Conservation (phyloP, 2,113 vertebrate genomes). For the Paramisgurnus dabryanus region DNA sequence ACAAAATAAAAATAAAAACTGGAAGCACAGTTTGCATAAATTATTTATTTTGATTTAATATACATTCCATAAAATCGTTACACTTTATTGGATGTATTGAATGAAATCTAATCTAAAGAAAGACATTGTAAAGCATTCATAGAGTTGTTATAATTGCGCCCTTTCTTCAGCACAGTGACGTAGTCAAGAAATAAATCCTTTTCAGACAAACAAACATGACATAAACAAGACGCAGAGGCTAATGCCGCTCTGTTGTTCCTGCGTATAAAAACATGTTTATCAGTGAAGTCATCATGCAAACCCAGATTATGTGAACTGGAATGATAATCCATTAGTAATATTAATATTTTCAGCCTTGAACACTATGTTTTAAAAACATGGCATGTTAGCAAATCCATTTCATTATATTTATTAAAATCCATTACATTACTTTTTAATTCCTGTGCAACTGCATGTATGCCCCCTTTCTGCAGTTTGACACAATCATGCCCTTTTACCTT, state of each 20-base stretch:
- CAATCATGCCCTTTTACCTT: too few species aligned
- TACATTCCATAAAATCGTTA: not conserved
- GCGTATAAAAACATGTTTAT: conserved; percentile 38
- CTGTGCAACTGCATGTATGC: too few species aligned
- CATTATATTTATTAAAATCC: too few species aligned
- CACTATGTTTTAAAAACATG: conserved; percentile 6
- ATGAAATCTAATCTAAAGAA: not conserved
- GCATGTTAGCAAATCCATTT: not conserved
- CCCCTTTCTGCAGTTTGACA: too few species aligned
- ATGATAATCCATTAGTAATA: conserved; percentile 10
- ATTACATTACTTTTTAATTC: too few species aligned
- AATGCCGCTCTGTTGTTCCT: not conserved
- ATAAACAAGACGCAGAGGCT: conserved; percentile 11
- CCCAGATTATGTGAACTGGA: conserved; percentile 29
- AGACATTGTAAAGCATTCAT: not conserved
- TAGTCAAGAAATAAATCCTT: not conserved
- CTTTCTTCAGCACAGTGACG: not conserved
- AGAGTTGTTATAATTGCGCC: not conserved
- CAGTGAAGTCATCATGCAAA: not conserved
- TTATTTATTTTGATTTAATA: not conserved
- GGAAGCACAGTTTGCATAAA: too few species aligned
- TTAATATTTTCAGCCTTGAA: not conserved
- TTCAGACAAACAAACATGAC: not conserved
- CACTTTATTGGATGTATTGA: not conserved
- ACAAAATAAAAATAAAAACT: too few species aligned